Base-by-base conservation (phyloP, 2,797 vertebrate genomes). In the Xenentodon cancila region DNA sequence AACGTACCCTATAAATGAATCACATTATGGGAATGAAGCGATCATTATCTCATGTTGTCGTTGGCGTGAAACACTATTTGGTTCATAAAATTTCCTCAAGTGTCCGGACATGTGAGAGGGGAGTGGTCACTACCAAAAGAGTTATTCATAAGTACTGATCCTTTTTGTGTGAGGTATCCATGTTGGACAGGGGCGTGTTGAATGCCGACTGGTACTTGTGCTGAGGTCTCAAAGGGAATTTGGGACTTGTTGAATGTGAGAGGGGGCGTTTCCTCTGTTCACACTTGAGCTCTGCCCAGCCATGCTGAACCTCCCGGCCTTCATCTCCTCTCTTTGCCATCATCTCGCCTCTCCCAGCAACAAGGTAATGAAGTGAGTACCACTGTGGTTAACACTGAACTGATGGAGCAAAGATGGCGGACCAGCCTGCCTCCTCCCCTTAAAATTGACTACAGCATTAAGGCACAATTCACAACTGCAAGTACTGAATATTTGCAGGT, bases 201-300 rank as follows among this genome's bases (percentile, higher is more conserved):
- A 81, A 86, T 79, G 64, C 64, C 63, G 58, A 56, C 77, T 60
- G 58, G 71, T 81, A 79, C 77, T 71, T 55, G 53, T 53, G 57
- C 67, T 57, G 50, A 48, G 73, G 64, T 79, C 80, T 79, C 68
- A 60, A 68, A 65, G 71, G 71, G 83, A 87, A 60, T 78, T 78
- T 82, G 59, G 59, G 64, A 71, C 63, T 80, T 81, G 84, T 81
- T 85, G 86, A 92, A 91, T 81, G 84, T 88, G 85, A 79, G 66
- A 84, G 85, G 79, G 90, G 92, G 91, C 90, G 89, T 90, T 85
- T 82, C 77, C 79, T 75, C 74, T 21, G 80, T 91, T 93, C 90
- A 93, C 91, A 93, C 91, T 88, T 91, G 88, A 92, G 87, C 84
- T 91, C 85, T 89, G 90, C 90, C 85, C 84, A 93, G 84, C 91